Evolutionary conservation across 30 jellyfish, hydroid and myxozoan genomes (phyloP).

Genomic region (Turritopsis rubra): DNA sequence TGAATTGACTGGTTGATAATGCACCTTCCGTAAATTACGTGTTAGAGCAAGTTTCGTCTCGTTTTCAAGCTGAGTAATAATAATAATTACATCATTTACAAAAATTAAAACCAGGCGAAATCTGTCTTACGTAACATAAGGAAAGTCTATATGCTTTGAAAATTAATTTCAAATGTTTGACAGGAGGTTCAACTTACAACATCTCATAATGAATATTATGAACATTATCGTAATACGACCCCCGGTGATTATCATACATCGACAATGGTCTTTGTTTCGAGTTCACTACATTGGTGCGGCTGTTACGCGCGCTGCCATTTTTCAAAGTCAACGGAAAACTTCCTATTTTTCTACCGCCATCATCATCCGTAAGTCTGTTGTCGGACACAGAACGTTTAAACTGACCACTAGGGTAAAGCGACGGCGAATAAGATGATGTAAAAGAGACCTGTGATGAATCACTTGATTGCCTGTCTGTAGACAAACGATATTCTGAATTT

Average conservation of each 20-base stretch:
- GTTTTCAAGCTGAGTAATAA: not conserved
- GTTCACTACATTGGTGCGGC: not conserved
- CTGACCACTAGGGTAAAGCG: not conserved
- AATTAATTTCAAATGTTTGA: not conserved
- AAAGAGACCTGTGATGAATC: not conserved
- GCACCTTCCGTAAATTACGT: too few species aligned
- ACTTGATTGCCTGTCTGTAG: not conserved
- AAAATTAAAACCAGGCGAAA: too few species aligned
- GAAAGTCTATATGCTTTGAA: too few species aligned
- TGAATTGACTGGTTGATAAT: too few species aligned
- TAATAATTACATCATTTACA: too few species aligned
- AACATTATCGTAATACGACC: conserved; percentile 19
- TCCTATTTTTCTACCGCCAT: conserved; percentile 6
- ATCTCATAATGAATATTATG: conserved; percentile 18
- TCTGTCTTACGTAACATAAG: too few species aligned
- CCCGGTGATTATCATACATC: conserved; percentile 16
- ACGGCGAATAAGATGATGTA: not conserved
- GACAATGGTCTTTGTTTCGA: conserved; percentile 20
- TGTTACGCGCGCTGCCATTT: conserved; percentile 19
- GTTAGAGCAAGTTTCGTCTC: not conserved
- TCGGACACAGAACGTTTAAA: not conserved
- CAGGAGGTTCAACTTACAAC: conserved; percentile 11
- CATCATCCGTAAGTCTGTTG: not conserved
- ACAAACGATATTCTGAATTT: not conserved
- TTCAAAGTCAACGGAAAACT: conserved; percentile 24